Evolutionary conservation across 2,797 vertebrate genomes (phyloP).

Genomic region (Pampus argenteus): DNA sequence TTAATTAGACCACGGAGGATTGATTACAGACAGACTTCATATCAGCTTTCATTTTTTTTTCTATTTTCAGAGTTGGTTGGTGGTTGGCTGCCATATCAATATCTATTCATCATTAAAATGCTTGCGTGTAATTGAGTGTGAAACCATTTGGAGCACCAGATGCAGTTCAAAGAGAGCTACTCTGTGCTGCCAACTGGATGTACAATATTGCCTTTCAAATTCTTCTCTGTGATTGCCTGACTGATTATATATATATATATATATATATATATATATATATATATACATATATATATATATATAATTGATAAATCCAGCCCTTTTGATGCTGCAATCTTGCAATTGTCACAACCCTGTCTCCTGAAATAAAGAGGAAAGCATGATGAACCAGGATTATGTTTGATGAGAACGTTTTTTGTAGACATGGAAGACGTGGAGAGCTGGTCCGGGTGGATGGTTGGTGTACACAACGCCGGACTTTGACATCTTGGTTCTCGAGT

Average conservation of each 20-base stretch:
- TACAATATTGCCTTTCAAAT: not conserved
- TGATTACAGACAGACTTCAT: not conserved
- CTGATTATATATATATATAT: not conserved
- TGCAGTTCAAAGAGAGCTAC: conserved; percentile 7
- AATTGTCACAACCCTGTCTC: not conserved
- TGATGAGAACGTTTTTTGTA: not conserved
- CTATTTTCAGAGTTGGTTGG: conserved; percentile 11
- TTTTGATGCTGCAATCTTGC: not conserved
- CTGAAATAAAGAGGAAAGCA: not conserved
- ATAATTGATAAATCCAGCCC: not conserved
- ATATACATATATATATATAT: not conserved
- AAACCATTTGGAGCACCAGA: conserved; percentile 3
- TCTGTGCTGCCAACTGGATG: not conserved
- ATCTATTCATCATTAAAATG: conserved; percentile 16
- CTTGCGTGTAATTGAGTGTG: conserved; percentile 13
- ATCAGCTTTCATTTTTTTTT: conserved; percentile 22
- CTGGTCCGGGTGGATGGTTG: not conserved
- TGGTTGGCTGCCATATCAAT: not conserved
- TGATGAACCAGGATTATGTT: not conserved
- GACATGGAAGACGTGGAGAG: not conserved
- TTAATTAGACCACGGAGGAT: not conserved
- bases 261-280: no score
- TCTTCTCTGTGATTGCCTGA: not conserved
- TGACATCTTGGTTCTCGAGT: no score
- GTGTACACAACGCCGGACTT: not conserved